These are phyloP conservation scores for Drosophila murphyi DNA, from an alignment of 1,140 invertebrate genomes.

Conservation along the genomic window DNA sequence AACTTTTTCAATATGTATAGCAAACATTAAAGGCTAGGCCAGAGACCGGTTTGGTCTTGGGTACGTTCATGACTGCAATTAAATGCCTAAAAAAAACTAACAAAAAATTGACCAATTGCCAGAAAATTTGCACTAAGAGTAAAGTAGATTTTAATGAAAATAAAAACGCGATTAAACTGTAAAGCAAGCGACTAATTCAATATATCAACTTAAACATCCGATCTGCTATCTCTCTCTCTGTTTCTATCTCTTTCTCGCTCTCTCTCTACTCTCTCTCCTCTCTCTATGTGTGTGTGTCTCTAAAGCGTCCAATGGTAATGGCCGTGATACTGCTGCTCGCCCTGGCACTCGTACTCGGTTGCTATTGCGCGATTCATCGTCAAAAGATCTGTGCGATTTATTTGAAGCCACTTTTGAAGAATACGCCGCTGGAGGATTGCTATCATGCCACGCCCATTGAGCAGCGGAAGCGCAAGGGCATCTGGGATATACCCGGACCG, in stretches of 20 bases:
- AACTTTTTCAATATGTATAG: slow-evolving; percentile 4
- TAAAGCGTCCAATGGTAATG: slow-evolving; percentile 77
- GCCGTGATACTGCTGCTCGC: slow-evolving; percentile 80
- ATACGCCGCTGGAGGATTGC: slow-evolving; percentile 61
- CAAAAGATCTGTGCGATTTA: slow-evolving; percentile 67
- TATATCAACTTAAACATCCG: too few species aligned
- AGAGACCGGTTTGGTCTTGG: slow-evolving; percentile 55
- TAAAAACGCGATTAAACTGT: slow-evolving; percentile 33
- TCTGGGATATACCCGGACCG: slow-evolving; percentile 90
- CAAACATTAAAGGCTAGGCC: slow-evolving; percentile 38
- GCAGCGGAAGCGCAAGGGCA: slow-evolving; percentile 29
- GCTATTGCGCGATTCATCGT: slow-evolving; percentile 75
- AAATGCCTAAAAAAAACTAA: slow-evolving; percentile 41
- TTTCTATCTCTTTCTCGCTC: not conserved
- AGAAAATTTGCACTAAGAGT: slow-evolving; percentile 58
- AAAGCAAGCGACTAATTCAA: slow-evolving; percentile 25
- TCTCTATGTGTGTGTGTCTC: not conserved
- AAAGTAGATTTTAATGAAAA: slow-evolving; percentile 22
- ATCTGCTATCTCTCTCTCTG: too few species aligned
- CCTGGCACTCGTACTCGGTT: slow-evolving; percentile 75
- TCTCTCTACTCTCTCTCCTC: slow-evolving; percentile 10
- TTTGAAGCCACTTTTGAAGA: slow-evolving; percentile 69
- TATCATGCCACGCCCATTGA: slow-evolving; percentile 73
- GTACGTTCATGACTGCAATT: slow-evolving; percentile 57
- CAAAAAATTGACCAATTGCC: slow-evolving; percentile 7